Evolutionary conservation across 2,113 vertebrate genomes (phyloP).

Genomic region (Nibea albiflora): DNA sequence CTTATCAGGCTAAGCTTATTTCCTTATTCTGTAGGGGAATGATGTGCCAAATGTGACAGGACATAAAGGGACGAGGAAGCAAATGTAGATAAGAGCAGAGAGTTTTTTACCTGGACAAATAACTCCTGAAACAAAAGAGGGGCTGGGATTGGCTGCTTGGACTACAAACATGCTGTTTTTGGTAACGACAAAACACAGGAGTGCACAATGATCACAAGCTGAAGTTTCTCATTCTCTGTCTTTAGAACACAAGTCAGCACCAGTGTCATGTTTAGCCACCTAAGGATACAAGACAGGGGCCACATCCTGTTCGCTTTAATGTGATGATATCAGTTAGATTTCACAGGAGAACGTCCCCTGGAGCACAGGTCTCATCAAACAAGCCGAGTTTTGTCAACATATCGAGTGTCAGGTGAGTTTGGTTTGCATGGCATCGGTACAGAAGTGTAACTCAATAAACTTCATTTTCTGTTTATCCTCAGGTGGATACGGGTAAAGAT

Average conservation of each 20-base stretch:
- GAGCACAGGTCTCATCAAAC: background rate
- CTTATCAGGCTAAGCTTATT: background rate
- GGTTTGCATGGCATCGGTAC: background rate
- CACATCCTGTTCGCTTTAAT: background rate
- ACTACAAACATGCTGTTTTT: background rate
- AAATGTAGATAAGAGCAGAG: background rate
- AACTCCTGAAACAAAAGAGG: background rate
- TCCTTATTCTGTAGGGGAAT: background rate
- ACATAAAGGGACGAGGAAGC: background rate
- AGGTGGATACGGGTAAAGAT: background rate
- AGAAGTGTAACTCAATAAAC: background rate
- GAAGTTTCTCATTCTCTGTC: background rate
- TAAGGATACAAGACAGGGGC: background rate
- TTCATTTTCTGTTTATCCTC: background rate
- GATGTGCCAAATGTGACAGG: background rate
- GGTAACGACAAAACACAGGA: background rate
- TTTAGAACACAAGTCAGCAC: constrained; percentile 8
- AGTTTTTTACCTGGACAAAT: background rate
- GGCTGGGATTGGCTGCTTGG: background rate
- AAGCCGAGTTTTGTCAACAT: constrained; percentile 2
- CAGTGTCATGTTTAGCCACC: background rate
- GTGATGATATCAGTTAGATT: background rate
- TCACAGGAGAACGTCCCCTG: background rate
- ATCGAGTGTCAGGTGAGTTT: background rate
- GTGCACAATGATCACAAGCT: background rate